Conservation (phyloP, 2,888 invertebrate genomes). For the Diarsia rubi region DNA sequence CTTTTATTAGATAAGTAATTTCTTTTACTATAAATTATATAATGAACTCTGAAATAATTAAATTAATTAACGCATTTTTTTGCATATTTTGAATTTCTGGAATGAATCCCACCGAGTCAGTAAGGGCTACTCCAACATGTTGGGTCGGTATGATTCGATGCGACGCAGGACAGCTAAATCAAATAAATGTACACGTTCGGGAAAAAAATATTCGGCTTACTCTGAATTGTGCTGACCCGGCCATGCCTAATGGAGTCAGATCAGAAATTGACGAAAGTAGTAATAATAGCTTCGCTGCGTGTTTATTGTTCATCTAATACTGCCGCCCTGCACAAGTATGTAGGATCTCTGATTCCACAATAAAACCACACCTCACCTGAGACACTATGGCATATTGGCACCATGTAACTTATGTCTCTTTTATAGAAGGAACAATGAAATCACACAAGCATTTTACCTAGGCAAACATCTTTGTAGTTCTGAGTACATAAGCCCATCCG, state of each 20-base stretch:
- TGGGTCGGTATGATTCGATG: neutral
- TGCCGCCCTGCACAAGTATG: neutral
- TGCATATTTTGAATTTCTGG: too few species aligned
- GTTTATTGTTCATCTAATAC: neutral
- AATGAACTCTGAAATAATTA: too few species aligned
- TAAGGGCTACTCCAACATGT: neutral
- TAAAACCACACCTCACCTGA: neutral
- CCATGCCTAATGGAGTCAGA: neutral
- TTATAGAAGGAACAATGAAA: neutral
- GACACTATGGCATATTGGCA: too few species aligned
- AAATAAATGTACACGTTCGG: neutral
- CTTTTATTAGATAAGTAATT: too few species aligned
- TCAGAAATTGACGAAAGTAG: neutral
- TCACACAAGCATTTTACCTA: neutral
- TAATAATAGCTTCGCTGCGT: neutral
- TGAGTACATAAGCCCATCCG: neutral
- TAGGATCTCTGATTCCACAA: neutral
- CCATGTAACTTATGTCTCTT: neutral
- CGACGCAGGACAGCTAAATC: neutral
- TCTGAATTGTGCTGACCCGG: neutral
- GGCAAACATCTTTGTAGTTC: neutral
- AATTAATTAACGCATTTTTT: too few species aligned
- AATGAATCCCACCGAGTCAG: neutral
- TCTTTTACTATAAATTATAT: too few species aligned
- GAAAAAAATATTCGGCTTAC: neutral